Evolutionary conservation across 2,113 vertebrate species (phyloP).

Genomic region (Callithrix jacchus): DNA sequence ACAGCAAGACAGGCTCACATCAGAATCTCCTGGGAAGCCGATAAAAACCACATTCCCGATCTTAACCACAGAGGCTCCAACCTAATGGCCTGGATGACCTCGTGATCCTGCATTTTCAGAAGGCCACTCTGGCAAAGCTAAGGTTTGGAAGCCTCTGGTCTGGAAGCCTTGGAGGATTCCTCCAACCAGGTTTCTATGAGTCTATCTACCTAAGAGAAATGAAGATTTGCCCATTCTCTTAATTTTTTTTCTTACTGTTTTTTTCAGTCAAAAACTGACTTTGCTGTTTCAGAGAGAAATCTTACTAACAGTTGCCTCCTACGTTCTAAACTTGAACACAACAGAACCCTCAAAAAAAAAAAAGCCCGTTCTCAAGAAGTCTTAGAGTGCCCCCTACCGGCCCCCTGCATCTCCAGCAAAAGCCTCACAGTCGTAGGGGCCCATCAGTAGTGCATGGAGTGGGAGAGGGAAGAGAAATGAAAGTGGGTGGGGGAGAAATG

Average conservation of each 20-base stretch:
- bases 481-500: background rate
- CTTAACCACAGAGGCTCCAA: background rate
- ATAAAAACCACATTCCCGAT: background rate
- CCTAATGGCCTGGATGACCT: background rate
- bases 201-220: background rate
- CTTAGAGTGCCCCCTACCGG: constrained; percentile 56
- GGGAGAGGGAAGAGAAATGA: background rate
- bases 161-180: background rate
- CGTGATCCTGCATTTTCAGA: background rate
- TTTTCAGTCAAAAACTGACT: background rate
- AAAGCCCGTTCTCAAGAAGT: background rate
- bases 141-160: background rate
- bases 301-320: background rate
- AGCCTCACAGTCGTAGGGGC: no score
- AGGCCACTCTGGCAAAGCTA: background rate
- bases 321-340: background rate
- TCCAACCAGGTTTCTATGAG: background rate
- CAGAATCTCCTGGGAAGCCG: background rate
- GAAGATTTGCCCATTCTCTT: background rate
- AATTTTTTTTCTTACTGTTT: background rate
- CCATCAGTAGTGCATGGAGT: background rate
- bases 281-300: constrained; percentile 6
- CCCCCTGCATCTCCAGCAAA: background rate
- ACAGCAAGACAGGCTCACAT: background rate
- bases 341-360: background rate